A percentile compares a stretch with the other conserved stretches of the same genome.
Evolutionary conservation across 1,140 invertebrate species (phyloP).

Genomic region (Drosophila miranda): DNA sequence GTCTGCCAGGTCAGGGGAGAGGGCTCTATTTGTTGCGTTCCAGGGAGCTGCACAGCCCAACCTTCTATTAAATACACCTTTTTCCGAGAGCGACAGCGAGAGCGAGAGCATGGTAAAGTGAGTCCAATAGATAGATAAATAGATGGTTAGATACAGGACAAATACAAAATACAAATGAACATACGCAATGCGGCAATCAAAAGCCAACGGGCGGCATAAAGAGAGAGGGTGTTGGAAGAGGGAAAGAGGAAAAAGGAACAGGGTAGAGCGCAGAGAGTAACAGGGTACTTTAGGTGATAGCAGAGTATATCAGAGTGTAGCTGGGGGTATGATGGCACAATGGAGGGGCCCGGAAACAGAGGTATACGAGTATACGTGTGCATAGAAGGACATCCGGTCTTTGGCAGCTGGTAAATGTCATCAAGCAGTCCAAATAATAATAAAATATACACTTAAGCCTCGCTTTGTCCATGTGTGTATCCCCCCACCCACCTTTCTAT

Average conservation of each 20-base stretch:
- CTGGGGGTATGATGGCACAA: too few species aligned
- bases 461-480: constrained; percentile 54
- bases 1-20: too few species aligned
- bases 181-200: constrained; percentile 79
- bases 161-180: constrained; percentile 69
- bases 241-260: constrained; percentile 6
- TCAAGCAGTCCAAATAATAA: constrained; percentile 79
- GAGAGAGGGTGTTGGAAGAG: neutral
- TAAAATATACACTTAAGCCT: constrained; percentile 80
- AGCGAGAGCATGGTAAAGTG: constrained; percentile 9
- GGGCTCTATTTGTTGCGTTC: too few species aligned
- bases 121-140: constrained; percentile 25
- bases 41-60: too few species aligned
- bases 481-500: neutral
- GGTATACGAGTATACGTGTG: neutral
- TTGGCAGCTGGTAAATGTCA: constrained; percentile 71
- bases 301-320: constrained; percentile 17
- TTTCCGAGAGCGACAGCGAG: neutral
- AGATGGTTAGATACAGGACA: constrained; percentile 25
- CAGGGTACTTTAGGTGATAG: neutral
- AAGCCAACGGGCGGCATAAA: constrained; percentile 47
- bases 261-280: neutral
- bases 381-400: constrained; percentile 68
- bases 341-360: neutral
- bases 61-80: too few species aligned